Conservation (phyloP, 2,113 vertebrate genomes). For the Promerops cafer region DNA sequence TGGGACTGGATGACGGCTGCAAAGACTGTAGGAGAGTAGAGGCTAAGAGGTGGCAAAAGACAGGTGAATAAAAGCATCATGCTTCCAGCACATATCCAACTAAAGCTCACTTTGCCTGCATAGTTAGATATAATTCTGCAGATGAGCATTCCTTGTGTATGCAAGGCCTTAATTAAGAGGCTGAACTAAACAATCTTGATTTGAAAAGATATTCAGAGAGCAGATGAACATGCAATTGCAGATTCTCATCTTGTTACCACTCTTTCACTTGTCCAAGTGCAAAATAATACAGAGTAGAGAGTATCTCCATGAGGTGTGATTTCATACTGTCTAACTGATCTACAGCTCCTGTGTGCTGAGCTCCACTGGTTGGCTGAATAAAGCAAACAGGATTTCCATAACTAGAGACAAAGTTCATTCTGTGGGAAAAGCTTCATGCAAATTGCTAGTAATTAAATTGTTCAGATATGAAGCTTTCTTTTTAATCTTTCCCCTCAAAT, state of each 20-base stretch:
- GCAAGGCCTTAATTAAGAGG: background rate
- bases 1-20: background rate
- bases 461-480: background rate
- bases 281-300: background rate
- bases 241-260: background rate
- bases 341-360: background rate
- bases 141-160: background rate
- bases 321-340: background rate
- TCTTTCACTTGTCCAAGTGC: background rate
- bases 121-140: background rate
- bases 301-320: background rate
- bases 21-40: background rate
- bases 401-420: background rate
- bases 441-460: background rate
- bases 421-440: background rate
- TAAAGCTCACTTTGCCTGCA: background rate
- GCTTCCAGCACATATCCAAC: background rate
- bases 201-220: background rate
- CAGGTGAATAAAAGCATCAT: background rate
- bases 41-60: background rate
- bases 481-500: background rate
- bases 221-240: background rate
- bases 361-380: background rate
- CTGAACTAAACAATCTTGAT: background rate
- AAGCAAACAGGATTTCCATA: background rate